A percentile compares a stretch with the other conserved stretches of the same genome.
These are phyloP conservation scores for Craseonycteris thonglongyai DNA, from an alignment of 2,113 vertebrate species.

Conservation along the genomic window DNA sequence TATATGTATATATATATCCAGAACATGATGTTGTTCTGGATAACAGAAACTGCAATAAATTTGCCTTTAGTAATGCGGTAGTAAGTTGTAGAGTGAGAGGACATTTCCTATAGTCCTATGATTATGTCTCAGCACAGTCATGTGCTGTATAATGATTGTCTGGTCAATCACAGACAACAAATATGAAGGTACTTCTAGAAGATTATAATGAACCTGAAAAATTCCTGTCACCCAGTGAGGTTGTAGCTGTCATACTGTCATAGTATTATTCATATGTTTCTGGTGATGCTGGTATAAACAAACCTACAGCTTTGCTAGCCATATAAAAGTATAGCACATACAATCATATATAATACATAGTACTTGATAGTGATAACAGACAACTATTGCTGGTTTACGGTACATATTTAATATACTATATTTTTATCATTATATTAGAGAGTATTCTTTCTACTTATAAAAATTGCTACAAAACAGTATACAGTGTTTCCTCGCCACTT, in stretches of 20 bases:
- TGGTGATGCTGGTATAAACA: background rate
- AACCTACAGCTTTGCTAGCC: background rate
- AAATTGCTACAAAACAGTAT: background rate
- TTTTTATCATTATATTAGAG: background rate
- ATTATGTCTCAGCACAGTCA: background rate
- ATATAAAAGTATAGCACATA: background rate
- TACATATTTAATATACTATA: background rate
- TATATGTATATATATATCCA: background rate
- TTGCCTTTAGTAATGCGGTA: background rate
- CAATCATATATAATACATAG: background rate
- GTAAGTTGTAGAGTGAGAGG: background rate
- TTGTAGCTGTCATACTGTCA: background rate
- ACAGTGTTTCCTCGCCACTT: too few relatives aligned
- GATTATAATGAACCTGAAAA: background rate
- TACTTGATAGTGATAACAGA: background rate
- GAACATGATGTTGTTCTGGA: background rate
- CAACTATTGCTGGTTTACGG: background rate
- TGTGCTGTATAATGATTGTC: background rate
- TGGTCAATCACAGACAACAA: background rate
- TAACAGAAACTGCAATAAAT: background rate
- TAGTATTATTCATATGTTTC: background rate
- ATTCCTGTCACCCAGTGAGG: background rate
- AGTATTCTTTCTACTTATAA: background rate
- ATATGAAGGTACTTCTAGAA: background rate
- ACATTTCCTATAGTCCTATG: background rate